Base-by-base conservation (phyloP, 2,113 vertebrate species). In the Prochilodus magdalenae region DNA sequence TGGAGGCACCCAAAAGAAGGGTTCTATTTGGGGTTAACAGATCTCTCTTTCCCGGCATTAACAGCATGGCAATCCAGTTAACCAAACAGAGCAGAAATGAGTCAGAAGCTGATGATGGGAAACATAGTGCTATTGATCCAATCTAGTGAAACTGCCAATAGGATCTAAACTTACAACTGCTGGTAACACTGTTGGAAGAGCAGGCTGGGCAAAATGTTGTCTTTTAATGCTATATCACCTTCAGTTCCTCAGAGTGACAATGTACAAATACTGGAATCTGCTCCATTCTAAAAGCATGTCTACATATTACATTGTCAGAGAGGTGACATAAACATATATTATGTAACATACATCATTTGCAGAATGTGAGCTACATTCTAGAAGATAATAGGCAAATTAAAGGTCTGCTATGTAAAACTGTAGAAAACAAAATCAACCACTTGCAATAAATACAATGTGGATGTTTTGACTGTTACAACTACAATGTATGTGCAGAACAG, bases 31-130 rank as follows among this genome's bases (percentile, higher is more conserved):
- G 59, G 84, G 47, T 81, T 78, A 83, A 70, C 1, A 71, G 70
- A 74, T 73, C 77, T 30, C 69, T 4, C 59, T 77, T 84, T 86
- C 85, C 85, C 74, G 70, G 70, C 74, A 86, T 24, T 75, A 60
- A 81, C 33, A 63, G 44, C 15, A 44, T 18, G 18, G n/a, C 27
- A 40, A 33, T 76, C 85, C 82, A 74, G 65, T 81, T 44, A 51
- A 77, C 66, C 33, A 55, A 72, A 65, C 57, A 66, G 29, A 75
- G 60, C 47, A 82, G 30, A 83, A 83, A 75, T 86, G 72, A 83
- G 69, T 86, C 85, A 86, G 5, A 14, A 49, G 44, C 67, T 75
- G 78, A 77, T 86, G 71, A 74, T 86, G 69, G 82, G 74, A 86
- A 84, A 73, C 55, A 57, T 49, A 51, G 11, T 66, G 12, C 15